phyloP scores from a whole-genome alignment of 2,113 vertebrate species.

The Carassius auratus region DNA sequence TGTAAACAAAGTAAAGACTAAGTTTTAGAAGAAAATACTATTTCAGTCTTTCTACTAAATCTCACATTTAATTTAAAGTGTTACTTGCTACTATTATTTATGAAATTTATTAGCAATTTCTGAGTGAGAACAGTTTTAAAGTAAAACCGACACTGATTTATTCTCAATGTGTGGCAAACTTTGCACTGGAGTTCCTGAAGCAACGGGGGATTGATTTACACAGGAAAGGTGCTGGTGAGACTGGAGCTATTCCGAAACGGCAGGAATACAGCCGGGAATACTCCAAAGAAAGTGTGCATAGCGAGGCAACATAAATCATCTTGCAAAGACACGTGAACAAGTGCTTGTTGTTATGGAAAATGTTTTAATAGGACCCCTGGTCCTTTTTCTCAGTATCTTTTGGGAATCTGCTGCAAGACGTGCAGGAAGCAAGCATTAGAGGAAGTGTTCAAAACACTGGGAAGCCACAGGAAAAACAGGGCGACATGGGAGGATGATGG shows the following conservation, averaged over 20 bases:
- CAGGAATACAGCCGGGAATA: neutral
- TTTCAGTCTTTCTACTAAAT: too few relatives aligned
- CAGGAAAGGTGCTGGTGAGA: neutral
- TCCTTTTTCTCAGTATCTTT: slow-evolving; percentile 8
- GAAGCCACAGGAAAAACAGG: slow-evolving; percentile 12
- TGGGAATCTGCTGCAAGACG: neutral
- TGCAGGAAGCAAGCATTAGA: neutral
- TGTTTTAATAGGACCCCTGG: slow-evolving; percentile 14
- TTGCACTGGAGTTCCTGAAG: neutral
- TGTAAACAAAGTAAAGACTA: too few relatives aligned
- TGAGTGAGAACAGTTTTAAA: neutral
- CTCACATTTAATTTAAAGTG: too few relatives aligned
- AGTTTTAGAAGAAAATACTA: too few relatives aligned
- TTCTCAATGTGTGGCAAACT: neutral
- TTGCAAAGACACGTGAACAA: neutral
- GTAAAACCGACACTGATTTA: neutral
- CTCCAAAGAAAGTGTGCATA: neutral
- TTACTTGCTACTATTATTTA: neutral
- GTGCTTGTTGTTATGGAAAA: slow-evolving; percentile 16
- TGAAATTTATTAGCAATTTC: neutral
- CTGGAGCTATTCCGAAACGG: neutral
- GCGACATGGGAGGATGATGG: neutral
- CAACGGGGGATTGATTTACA: neutral
- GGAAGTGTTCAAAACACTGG: neutral
- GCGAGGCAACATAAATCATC: neutral